Conservation (phyloP, 2,797 vertebrate species). For the Tiaroga cobitis region DNA sequence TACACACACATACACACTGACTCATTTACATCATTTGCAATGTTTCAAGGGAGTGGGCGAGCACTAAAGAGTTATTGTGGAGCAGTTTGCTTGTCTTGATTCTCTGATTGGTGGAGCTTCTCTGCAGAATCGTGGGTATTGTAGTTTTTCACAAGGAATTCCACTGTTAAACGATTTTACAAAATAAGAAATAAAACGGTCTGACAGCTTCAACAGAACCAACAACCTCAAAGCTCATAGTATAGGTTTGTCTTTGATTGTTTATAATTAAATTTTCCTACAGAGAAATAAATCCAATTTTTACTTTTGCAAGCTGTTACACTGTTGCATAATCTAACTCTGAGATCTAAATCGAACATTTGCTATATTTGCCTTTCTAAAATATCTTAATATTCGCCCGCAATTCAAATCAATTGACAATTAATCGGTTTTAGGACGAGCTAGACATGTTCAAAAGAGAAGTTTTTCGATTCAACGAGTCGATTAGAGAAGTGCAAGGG, state of each 20-base stretch:
- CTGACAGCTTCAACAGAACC: background rate
- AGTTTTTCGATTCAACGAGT: background rate
- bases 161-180: background rate
- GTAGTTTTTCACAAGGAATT: background rate
- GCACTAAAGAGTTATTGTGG: background rate
- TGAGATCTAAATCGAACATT: background rate
- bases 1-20: too few relatives aligned
- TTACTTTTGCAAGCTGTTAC: background rate
- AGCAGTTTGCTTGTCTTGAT: background rate
- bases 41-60: too few relatives aligned
- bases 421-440: background rate
- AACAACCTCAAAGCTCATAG: background rate
- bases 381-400: background rate
- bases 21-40: too few relatives aligned
- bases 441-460: background rate
- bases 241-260: background rate
- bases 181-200: background rate
- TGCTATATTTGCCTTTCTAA: background rate
- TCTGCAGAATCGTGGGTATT: background rate
- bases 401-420: background rate
- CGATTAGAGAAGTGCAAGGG: background rate
- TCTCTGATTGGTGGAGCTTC: background rate
- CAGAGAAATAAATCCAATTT: background rate
- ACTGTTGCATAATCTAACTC: background rate
- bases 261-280: background rate